Base-by-base conservation (phyloP, 1,140 invertebrate species). In the Nilaparvata lugens region DNA sequence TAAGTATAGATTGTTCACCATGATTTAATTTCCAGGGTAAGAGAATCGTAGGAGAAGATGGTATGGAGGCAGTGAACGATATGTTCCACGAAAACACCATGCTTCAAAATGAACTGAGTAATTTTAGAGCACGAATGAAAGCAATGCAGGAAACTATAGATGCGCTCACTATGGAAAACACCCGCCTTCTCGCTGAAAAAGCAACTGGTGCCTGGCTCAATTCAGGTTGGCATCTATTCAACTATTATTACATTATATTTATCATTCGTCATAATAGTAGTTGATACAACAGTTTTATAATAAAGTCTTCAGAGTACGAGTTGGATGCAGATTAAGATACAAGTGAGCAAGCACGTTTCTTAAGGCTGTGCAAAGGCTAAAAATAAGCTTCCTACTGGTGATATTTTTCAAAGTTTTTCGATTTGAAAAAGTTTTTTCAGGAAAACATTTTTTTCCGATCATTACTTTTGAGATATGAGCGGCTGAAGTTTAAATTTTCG, bases 31-130 rank as follows among this genome's bases (percentile, higher is more conserved):
- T 71, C 57, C 66, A 93, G 89, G 93, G 91, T 43, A 95, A 94
- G 80, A 78, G 91, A 64, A 78, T 91, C 4, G 80, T 95, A 18
- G 87, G 88, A 25, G 86, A 87, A 63, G 92, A 97, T 73, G 95
- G 94, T 5, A 82, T 82, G 48, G 87, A 92, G 68, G 80, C 82
- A 24, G 82, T 95, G 51, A 98, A 94, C 67, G 96, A 98, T 70
- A 92, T 95, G 72, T 95, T 89, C 70, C 87, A 94, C 70, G 97
- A 99, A 75, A 98, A 98, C 75, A 88, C 86, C n/a, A 88, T 97
- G 82, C 77, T 98, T 0, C 86, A 87, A 62, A 83, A 83, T 52
- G 95, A 98, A 74, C 83, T 91, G 31, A 88, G 91, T 68, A 89
- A 92, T 67, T 76, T 97, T 48, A 77, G 91, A 43, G 87, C 89